Base-by-base conservation (phyloP, 2,113 vertebrate species). In the Hymenochirus boettgeri region DNA sequence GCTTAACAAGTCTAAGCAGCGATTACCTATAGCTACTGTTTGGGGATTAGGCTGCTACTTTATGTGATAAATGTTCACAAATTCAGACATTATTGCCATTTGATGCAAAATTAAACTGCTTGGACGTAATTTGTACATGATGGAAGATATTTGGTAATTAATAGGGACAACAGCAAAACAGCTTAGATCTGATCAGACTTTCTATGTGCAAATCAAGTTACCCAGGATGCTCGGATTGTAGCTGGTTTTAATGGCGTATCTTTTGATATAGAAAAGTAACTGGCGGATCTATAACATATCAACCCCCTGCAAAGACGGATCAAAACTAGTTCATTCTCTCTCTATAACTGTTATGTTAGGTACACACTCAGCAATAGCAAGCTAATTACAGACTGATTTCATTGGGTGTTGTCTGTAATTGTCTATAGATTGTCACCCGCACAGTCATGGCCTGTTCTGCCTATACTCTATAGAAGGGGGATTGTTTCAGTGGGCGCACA, bases 1-100 rank as follows among this genome's bases (percentile, higher is more conserved):
- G 42, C 18, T n/a, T 46, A 46, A 46, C 42, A 46, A 46, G 17
- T 46, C 42, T 46, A n/a, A n/a, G 42, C 42, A 46, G 6, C 42
- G 17, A 46, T 19, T 15, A 46, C 42, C 2, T 46, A 46, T 46
- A 46, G 2, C 18, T 15, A 46, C 17, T 46, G 42, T 46, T 46
- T 8, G 3, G 42, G 42, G n/a, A 46, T 4, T n/a, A 2, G n/a
- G 17, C 13, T 46, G 42, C n/a, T 1, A 8, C 42, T 46, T 46
- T 18, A 8, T 46, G 17, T 46, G 18, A n/a, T 46, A 19, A 46
- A 6, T 46, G 42, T 46, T 1, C 18, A 46, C 4, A 8, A 1
- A 46, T 46, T 46, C 18, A 46, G 18, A 6, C 42, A 46, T 46
- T 46, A 17, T 4, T 46, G 42, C 42, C 42, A 6, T n/a, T 17